These are phyloP conservation scores for Branchipolynoe longqiensis DNA, from an alignment of 2,888 invertebrate species.

Conservation along the genomic window DNA sequence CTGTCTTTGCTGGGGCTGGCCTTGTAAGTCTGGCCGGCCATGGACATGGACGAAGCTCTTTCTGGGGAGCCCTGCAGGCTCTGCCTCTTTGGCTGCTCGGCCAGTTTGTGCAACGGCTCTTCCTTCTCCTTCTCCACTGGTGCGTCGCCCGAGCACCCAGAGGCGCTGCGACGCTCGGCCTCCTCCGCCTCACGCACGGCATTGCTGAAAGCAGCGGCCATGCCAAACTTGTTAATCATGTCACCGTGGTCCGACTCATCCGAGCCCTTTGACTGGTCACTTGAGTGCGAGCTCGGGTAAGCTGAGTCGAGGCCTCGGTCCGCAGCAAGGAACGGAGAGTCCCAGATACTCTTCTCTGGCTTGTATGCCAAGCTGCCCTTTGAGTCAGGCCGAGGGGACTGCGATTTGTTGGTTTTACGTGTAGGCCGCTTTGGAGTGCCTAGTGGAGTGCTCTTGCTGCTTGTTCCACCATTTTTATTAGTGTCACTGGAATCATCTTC, in stretches of 20 bases:
- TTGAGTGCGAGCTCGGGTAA: slow-evolving; percentile 52
- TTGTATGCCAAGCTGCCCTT: slow-evolving; percentile 44
- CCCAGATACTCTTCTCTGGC: slow-evolving; percentile 59
- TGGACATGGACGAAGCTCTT: background rate
- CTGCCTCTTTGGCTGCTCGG: background rate
- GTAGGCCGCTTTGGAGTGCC: slow-evolving; percentile 26
- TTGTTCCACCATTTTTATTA: slow-evolving; percentile 41
- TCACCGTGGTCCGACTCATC: slow-evolving; percentile 49
- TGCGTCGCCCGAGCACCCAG: background rate
- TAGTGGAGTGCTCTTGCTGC: slow-evolving; percentile 45
- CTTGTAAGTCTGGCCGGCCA: background rate
- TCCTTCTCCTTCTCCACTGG: background rate
- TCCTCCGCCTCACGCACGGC: slow-evolving; percentile 28
- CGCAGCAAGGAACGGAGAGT: slow-evolving; percentile 58
- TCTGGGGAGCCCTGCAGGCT: slow-evolving; percentile 10
- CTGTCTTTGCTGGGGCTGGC: slow-evolving; percentile 21
- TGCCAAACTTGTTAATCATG: slow-evolving; percentile 52
- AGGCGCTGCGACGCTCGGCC: background rate
- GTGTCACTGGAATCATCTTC: slow-evolving; percentile 35
- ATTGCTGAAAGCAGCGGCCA: slow-evolving; percentile 45
- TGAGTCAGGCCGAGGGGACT: slow-evolving; percentile 25
- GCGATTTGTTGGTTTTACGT: slow-evolving; percentile 29
- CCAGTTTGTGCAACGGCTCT: background rate
- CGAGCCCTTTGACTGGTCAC: slow-evolving; percentile 50
- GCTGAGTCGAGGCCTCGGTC: slow-evolving; percentile 56